phyloP scores from a whole-genome alignment of 1,140 invertebrate genomes.

The Halesus radiatus region DNA sequence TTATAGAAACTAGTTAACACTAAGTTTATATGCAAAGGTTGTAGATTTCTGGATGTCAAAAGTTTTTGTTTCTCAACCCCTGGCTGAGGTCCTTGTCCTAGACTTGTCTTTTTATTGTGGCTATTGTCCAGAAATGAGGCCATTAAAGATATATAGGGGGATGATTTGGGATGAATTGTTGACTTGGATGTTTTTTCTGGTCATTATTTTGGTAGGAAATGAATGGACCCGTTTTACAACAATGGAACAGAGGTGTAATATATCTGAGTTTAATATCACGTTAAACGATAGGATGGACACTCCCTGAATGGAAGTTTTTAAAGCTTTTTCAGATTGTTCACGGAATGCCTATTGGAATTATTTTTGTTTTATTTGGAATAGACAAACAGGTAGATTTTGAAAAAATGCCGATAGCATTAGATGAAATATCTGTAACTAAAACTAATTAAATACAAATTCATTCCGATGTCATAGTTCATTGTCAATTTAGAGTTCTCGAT shows the following conservation, averaged over 20 bases:
- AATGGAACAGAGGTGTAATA: conserved; percentile 49
- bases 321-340: conserved; percentile 13
- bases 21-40: not conserved
- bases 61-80: not conserved
- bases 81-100: not conserved
- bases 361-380: conserved; percentile 25
- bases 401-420: not conserved
- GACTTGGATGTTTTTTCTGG: conserved; percentile 44
- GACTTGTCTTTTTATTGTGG: conserved; percentile 50
- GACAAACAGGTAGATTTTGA: not conserved
- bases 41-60: not conserved
- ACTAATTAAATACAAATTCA: too few species aligned
- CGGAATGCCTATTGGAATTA: conserved; percentile 18
- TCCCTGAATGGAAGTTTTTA: conserved; percentile 10
- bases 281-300: conserved; percentile 38
- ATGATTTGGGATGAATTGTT: conserved; percentile 57
- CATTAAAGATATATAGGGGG: conserved; percentile 48
- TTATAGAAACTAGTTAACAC: too few species aligned
- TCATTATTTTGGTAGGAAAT: conserved; percentile 29
- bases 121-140: conserved; percentile 54
- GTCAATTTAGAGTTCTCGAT: too few species aligned
- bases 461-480: too few species aligned
- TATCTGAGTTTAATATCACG: conserved; percentile 51
- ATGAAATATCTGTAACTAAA: not conserved
- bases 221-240: conserved; percentile 49